Percentiles rank a stretch among this genome's conserved stretches.
Evolutionary conservation across 1,140 invertebrate genomes (phyloP).

Genomic region (Gryon sp.): DNA sequence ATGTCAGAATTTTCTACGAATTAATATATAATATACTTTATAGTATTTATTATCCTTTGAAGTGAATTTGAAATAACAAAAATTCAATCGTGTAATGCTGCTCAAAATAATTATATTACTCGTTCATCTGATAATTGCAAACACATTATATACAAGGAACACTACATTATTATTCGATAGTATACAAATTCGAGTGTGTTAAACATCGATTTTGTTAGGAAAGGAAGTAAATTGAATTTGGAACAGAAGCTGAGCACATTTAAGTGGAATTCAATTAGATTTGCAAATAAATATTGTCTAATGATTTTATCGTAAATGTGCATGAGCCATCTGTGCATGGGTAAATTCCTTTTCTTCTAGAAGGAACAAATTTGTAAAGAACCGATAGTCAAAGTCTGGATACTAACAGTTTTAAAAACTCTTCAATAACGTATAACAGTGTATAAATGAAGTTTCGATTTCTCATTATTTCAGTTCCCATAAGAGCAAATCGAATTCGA

Average conservation of each 20-base stretch:
- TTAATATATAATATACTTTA: no score
- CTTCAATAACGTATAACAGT: background rate
- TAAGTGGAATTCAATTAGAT: conserved; percentile 19
- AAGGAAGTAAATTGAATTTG: conserved; percentile 19
- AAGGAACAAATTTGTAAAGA: conserved; percentile 17
- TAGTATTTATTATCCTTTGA: no score
- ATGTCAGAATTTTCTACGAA: no score
- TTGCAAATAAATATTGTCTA: conserved; percentile 37
- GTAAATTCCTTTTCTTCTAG: background rate
- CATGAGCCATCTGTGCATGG: background rate
- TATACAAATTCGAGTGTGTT: conserved; percentile 7
- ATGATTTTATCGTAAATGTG: conserved; percentile 3
- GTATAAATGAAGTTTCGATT: conserved; percentile 11
- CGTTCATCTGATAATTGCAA: no score
- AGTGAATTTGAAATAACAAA: no score
- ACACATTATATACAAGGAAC: background rate
- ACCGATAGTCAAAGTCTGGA: background rate
- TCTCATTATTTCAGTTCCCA: background rate
- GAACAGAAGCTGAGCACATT: conserved; percentile 1
- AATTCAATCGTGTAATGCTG: no score
- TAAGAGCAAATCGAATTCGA: background rate
- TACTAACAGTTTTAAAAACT: background rate
- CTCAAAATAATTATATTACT: no score
- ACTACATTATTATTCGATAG: conserved; percentile 16
- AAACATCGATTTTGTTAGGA: conserved; percentile 2